Evolutionary conservation across 2,113 vertebrate species (phyloP), one percentile per base, ranked within the genome.

Genomic region (Ceyx cyanopectus): DNA sequence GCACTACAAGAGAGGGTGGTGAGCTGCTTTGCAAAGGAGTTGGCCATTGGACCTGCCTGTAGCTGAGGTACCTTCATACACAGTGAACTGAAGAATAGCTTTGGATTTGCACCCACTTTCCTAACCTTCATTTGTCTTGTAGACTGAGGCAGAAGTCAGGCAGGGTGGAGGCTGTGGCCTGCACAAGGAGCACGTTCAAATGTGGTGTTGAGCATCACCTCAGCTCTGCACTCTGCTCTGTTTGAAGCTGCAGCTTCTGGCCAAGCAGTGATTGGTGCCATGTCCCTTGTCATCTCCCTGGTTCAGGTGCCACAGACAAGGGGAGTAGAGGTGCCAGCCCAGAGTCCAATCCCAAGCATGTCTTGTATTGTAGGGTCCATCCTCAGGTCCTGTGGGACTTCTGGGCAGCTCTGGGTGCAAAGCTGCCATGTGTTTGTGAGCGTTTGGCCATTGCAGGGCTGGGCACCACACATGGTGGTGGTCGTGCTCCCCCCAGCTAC

Each of bases 401-500:
- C 72, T 53, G 65, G 70, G 75, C 65, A 68, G 50, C 50, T 14
- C 15, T 0, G 2, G n/a, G 4, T 77, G 41, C 51, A 48, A 7
- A 68, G 24, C 3, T 30, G 19, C 30, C 19, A 7, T 22, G 80
- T 16, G 27, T 46, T 46, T 43, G n/a, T 20, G 78, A 67, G 27
- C 7, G 32, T 83, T 32, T 43, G 67, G 22, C 41, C 14, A 2
- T 10, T 14, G 50, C 37, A 13, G 40, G 20, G 29, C 68, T 14
- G 56, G 24, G 54, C 27, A 41, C 5, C 30, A 2, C 22, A 19
- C 53, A 65, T 2, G 1, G 27, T 2, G 2, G 17, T 29, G 48
- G 24, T 18, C 0, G 0, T 41, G 58, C 37, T 81, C n/a, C 10
- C 0, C 41, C 32, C 14, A 2, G 0, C 45, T 85, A 10, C 48